These are phyloP conservation scores for Drosophila pectinifera DNA, from an alignment of 1,140 invertebrate genomes.

Conservation along the genomic window DNA sequence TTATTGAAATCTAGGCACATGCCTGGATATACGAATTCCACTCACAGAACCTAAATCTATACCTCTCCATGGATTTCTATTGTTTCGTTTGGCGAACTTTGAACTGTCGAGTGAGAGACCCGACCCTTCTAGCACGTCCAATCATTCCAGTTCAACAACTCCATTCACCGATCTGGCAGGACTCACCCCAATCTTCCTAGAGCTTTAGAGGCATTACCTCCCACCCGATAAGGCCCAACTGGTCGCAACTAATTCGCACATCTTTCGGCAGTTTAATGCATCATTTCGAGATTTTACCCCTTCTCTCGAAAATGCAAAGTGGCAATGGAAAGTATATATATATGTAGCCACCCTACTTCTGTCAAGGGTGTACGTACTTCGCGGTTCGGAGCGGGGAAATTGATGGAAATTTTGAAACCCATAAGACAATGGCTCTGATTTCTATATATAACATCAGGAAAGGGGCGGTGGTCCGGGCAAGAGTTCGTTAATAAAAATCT, in stretches of 20 bases:
- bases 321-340: slow-evolving; percentile 3
- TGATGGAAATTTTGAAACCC: slow-evolving; percentile 43
- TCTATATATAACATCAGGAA: slow-evolving; percentile 17
- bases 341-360: slow-evolving; percentile 16
- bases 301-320: slow-evolving; percentile 35
- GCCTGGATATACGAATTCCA: slow-evolving; percentile 2
- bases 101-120: not conserved
- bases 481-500: slow-evolving; percentile 51
- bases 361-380: slow-evolving; percentile 21
- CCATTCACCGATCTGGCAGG: slow-evolving; percentile 17
- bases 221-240: slow-evolving; percentile 8
- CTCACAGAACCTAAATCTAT: not conserved
- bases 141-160: slow-evolving; percentile 52
- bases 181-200: not conserved
- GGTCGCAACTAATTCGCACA: slow-evolving; percentile 50
- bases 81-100: slow-evolving; percentile 10
- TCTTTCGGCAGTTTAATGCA: slow-evolving; percentile 54
- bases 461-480: slow-evolving; percentile 5
- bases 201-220: slow-evolving; percentile 11
- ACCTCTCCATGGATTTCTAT: not conserved
- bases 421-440: slow-evolving; percentile 45
- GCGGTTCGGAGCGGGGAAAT: no score
- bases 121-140: slow-evolving; percentile 1
- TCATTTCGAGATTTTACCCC: slow-evolving; percentile 30
- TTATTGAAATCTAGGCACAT: slow-evolving; percentile 4